Evolutionary conservation across 2,113 vertebrate species (phyloP).

Genomic region (Odocoileus hemionus): DNA sequence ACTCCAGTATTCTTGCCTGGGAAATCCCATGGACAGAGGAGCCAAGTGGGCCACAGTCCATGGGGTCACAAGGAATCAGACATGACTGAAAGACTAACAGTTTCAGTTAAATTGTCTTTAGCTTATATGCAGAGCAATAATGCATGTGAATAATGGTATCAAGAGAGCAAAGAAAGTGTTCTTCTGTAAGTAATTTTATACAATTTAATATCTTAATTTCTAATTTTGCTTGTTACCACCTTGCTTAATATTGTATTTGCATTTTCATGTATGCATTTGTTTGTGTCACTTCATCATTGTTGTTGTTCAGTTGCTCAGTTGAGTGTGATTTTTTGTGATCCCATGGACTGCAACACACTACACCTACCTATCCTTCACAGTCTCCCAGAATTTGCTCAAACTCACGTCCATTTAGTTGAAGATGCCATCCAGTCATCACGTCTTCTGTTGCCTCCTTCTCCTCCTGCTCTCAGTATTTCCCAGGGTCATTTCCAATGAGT

Average conservation of each 20-base stretch:
- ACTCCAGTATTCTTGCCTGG: not conserved
- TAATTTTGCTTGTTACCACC: not conserved
- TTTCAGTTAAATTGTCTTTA: not conserved
- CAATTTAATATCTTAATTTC: not conserved
- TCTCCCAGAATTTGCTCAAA: not conserved
- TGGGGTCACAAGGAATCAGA: not conserved
- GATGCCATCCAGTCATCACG: not conserved
- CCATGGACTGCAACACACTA: not conserved
- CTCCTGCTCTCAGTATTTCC: not conserved
- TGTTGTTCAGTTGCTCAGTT: not conserved
- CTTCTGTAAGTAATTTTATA: not conserved
- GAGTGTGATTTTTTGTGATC: not conserved
- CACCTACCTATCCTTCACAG: not conserved
- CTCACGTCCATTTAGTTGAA: not conserved
- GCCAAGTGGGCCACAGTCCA: not conserved
- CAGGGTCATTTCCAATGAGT: not conserved
- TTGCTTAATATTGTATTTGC: not conserved
- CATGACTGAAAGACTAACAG: not conserved
- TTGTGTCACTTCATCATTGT: not conserved
- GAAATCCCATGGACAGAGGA: not conserved
- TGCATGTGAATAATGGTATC: not conserved
- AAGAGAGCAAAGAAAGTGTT: not conserved
- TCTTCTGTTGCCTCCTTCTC: not conserved
- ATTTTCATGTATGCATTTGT: not conserved
- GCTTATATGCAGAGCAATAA: not conserved